Evolutionary conservation across 2,888 invertebrate species (phyloP).

Genomic region (Mimas tiliae): DNA sequence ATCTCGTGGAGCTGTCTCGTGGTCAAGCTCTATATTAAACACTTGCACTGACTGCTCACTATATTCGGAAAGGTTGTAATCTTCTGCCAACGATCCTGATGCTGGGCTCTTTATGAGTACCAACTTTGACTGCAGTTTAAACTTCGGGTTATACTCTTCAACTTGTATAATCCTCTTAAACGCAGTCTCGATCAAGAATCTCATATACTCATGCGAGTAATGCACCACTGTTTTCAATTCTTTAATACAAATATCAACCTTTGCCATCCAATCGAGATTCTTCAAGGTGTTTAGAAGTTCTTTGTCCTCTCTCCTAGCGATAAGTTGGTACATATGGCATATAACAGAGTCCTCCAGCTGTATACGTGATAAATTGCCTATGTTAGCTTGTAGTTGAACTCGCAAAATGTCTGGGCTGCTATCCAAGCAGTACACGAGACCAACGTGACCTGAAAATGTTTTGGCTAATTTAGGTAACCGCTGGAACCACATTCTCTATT

Average conservation of each 20-base stretch:
- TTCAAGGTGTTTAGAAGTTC: conserved; percentile 33
- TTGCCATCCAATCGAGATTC: conserved; percentile 39
- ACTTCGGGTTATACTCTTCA: conserved; percentile 43
- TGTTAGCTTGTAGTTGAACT: conserved; percentile 44
- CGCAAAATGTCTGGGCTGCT: conserved; percentile 53
- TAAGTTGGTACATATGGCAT: conserved; percentile 43
- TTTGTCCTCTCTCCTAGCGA: conserved; percentile 37
- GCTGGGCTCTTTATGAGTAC: conserved; percentile 49
- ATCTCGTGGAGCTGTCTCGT: conserved; percentile 42
- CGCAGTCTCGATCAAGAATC: conserved; percentile 36
- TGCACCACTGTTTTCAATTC: conserved; percentile 33
- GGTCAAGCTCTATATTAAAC: conserved; percentile 44
- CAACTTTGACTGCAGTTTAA: conserved; percentile 47
- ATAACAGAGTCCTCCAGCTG: conserved; percentile 45
- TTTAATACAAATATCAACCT: conserved; percentile 39
- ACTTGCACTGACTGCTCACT: conserved; percentile 43
- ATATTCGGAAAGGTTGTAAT: conserved; percentile 51
- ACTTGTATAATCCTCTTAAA: conserved; percentile 46
- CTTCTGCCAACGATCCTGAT: conserved; percentile 35
- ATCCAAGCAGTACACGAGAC: conserved; percentile 52
- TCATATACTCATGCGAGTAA: conserved; percentile 43
- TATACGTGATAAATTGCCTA: conserved; percentile 43
- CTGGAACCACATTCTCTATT: conserved; percentile 16
- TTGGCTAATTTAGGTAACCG: conserved; percentile 20
- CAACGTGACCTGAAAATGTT: conserved; percentile 45